Evolutionary conservation across 2,888 invertebrate genomes (phyloP).

Genomic region (Herminia tarsipennalis): DNA sequence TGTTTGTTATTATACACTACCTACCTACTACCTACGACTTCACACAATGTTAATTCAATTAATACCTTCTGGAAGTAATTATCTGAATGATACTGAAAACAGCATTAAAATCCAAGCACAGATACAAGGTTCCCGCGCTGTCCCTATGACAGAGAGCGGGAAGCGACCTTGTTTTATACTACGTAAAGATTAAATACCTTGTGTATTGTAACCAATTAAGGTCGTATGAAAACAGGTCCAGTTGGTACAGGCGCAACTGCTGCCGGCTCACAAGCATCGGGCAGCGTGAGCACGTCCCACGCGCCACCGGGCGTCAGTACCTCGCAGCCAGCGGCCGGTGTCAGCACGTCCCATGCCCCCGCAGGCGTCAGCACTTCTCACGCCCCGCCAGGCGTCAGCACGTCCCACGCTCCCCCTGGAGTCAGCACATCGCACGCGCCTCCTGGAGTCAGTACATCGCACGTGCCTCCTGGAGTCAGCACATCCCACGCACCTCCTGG

Average conservation of each 20-base stretch:
- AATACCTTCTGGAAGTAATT: too few species aligned
- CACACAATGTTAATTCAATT: too few species aligned
- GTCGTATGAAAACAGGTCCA: conserved; percentile 45
- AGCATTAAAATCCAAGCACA: too few species aligned
- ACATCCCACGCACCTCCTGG: conserved; percentile 55
- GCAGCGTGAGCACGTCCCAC: conserved; percentile 55
- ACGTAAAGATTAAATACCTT: too few species aligned
- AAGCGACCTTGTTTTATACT: too few species aligned
- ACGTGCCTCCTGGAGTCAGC: conserved; percentile 48
- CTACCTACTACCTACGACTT: too few species aligned
- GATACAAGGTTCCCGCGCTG: too few species aligned
- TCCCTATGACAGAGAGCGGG: too few species aligned
- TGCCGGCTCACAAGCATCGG: conserved; percentile 56
- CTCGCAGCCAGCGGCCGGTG: conserved; percentile 49
- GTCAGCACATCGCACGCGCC: conserved; percentile 55
- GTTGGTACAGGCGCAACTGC: conserved; percentile 50
- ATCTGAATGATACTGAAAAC: too few species aligned
- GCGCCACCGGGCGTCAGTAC: conserved; percentile 48
- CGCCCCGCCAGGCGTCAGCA: conserved; percentile 55
- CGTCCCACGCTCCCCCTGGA: conserved; percentile 49
- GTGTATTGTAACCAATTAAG: too few species aligned
- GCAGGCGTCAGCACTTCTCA: conserved; percentile 53
- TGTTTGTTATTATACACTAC: too few species aligned
- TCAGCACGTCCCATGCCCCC: conserved; percentile 55
- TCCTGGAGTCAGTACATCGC: conserved; percentile 56